Percentiles rank a stretch among this genome's conserved stretches.
Evolutionary conservation across 2,113 vertebrate genomes (phyloP).

Genomic region (Planiliza haematocheilus): DNA sequence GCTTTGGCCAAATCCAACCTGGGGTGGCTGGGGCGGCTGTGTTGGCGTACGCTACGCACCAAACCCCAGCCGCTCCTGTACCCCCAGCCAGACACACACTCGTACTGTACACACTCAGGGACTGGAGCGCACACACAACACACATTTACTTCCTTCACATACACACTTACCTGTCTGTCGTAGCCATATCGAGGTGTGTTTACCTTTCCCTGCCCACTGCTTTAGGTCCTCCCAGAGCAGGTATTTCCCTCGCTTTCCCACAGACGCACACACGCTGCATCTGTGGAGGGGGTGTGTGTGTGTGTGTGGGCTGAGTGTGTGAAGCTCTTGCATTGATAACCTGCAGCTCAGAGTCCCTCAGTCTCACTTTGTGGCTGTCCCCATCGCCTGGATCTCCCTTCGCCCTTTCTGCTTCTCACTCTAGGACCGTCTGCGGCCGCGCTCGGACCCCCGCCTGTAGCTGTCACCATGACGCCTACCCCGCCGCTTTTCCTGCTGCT

Average conservation of each 20-base stretch:
- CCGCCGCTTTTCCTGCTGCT: slow-evolving; percentile 77
- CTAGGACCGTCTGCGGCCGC: slow-evolving; percentile 55
- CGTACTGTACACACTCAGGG: slow-evolving; percentile 50
- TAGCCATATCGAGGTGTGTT: slow-evolving; percentile 83
- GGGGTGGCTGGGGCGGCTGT: slow-evolving; percentile 53
- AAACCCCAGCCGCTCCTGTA: slow-evolving; percentile 78
- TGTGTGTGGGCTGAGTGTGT: slow-evolving; percentile 73
- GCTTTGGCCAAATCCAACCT: slow-evolving; percentile 77
- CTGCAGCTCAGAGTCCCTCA: slow-evolving; percentile 71
- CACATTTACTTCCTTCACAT: slow-evolving; percentile 28
- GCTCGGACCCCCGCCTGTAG: slow-evolving; percentile 36
- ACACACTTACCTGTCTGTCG: slow-evolving; percentile 70
- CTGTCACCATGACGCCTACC: slow-evolving; percentile 71
- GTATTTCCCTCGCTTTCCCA: slow-evolving; percentile 79
- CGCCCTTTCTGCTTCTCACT: slow-evolving; percentile 61
- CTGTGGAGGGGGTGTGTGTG: slow-evolving; percentile 57
- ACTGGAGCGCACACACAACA: slow-evolving; percentile 32
- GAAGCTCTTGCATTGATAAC: slow-evolving; percentile 83
- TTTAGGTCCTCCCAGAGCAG: slow-evolving; percentile 79
- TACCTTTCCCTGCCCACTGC: slow-evolving; percentile 81
- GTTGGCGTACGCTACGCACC: slow-evolving; percentile 46
- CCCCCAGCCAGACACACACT: slow-evolving; percentile 69
- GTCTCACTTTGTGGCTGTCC: slow-evolving; percentile 78
- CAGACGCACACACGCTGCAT: slow-evolving; percentile 47
- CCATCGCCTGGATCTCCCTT: slow-evolving; percentile 67